phyloP scores from a whole-genome alignment of 2,888 invertebrate genomes.

The Micoletzkya japonica region DNA sequence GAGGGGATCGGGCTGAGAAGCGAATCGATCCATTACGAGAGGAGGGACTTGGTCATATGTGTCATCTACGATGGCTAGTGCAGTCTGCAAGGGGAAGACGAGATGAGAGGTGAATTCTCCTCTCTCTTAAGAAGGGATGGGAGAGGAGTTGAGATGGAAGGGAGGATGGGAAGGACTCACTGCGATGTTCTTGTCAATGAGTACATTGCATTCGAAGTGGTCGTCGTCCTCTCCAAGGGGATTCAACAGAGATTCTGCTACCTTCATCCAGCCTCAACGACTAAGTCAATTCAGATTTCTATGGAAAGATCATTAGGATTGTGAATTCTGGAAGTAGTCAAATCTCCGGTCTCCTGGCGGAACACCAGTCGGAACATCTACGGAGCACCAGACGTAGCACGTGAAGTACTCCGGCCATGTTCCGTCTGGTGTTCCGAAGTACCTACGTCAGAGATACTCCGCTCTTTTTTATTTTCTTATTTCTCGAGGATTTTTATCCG shows the following conservation, averaged over 20 bases:
- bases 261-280: slow-evolving; percentile 39
- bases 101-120: not conserved
- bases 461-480: too few species aligned
- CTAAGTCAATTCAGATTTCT: not conserved
- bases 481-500: too few species aligned
- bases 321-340: not conserved
- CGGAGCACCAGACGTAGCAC: too few species aligned
- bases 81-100: slow-evolving; percentile 36
- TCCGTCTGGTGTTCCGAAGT: too few species aligned
- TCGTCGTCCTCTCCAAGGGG: slow-evolving; percentile 62
- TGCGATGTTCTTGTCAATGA: slow-evolving; percentile 50
- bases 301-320: not conserved
- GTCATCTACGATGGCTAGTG: slow-evolving; percentile 43
- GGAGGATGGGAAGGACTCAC: slow-evolving; percentile 29
- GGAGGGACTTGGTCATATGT: slow-evolving; percentile 33
- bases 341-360: not conserved
- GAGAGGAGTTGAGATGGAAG: too few species aligned
- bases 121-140: not conserved
- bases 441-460: too few species aligned
- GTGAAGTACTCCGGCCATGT: too few species aligned
- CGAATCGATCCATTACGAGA: slow-evolving; percentile 39
- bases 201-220: slow-evolving; percentile 53
- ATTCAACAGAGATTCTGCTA: slow-evolving; percentile 59
- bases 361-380: too few species aligned
- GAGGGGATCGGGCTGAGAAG: slow-evolving; percentile 32